Conservation (phyloP, 1,140 invertebrate species). For the Heliconius hermathena region DNA sequence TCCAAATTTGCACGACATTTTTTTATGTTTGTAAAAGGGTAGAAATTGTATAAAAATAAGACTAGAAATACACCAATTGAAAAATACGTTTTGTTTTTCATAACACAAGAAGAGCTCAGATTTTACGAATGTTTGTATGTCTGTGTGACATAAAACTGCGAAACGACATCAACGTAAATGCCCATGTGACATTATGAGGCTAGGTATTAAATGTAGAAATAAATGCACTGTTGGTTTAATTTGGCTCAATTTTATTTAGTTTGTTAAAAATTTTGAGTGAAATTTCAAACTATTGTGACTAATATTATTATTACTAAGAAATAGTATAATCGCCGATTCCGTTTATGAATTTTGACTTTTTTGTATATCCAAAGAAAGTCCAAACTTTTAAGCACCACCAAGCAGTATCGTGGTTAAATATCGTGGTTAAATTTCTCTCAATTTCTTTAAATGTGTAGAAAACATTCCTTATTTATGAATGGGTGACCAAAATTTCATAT, state of each 20-base stretch:
- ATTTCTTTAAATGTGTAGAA: background rate
- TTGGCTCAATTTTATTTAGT: background rate
- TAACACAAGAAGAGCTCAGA: conserved; percentile 30
- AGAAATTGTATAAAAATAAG: conserved; percentile 56
- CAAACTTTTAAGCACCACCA: background rate
- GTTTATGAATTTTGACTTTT: background rate
- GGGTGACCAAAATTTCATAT: background rate
- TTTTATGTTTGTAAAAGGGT: conserved; percentile 32
- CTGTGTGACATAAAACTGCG: conserved; percentile 17
- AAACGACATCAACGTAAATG: conserved; percentile 63
- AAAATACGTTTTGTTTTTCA: conserved; percentile 28
- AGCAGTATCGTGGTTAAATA: background rate
- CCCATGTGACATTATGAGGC: conserved; percentile 71
- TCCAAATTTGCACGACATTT: conserved; percentile 47
- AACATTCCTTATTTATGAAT: background rate
- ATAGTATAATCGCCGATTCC: background rate
- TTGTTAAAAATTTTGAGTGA: background rate
- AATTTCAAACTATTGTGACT: background rate
- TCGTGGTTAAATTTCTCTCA: background rate
- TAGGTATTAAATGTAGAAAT: conserved; percentile 47
- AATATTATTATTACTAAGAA: background rate
- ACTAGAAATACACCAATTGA: conserved; percentile 77
- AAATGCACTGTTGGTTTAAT: conserved; percentile 63
- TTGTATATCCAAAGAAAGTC: background rate
- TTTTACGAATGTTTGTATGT: conserved; percentile 21